Evolutionary conservation across 2,113 vertebrate genomes (phyloP).

Genomic region (Panurus biarmicus): DNA sequence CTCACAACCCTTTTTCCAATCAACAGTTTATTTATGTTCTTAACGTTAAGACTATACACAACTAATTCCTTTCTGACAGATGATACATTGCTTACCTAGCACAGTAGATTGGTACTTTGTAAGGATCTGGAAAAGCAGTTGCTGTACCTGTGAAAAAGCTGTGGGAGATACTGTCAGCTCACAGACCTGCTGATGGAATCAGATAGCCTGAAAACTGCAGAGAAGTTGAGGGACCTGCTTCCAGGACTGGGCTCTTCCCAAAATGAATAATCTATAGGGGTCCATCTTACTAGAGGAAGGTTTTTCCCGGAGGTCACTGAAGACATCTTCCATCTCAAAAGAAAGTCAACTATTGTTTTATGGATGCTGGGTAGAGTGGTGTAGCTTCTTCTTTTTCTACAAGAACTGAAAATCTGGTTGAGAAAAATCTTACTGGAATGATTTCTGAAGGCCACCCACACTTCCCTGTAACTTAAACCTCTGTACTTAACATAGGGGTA

Average conservation of each 20-base stretch:
- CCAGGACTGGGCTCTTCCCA: background rate
- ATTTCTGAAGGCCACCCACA: slow-evolving; percentile 26
- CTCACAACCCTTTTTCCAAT: background rate
- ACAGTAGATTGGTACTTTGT: background rate
- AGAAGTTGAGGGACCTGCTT: background rate
- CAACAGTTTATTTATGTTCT: background rate
- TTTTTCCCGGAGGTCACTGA: background rate
- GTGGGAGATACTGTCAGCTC: background rate
- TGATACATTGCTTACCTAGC: background rate
- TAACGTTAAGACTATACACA: background rate
- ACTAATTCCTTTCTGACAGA: background rate
- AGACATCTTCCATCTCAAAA: background rate
- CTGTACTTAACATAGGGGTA: background rate
- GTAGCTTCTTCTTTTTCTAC: background rate
- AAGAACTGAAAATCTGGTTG: background rate
- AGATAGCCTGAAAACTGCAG: background rate
- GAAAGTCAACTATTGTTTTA: background rate
- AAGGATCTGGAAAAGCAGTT: background rate
- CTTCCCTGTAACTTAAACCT: background rate
- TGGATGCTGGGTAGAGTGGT: background rate
- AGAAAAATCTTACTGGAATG: background rate
- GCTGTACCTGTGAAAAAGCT: background rate
- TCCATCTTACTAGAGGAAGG: background rate
- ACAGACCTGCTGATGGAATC: background rate
- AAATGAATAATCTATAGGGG: background rate